phyloP scores from a whole-genome alignment of 2,888 invertebrate genomes.

The Amblyjoppa fuscipennis region DNA sequence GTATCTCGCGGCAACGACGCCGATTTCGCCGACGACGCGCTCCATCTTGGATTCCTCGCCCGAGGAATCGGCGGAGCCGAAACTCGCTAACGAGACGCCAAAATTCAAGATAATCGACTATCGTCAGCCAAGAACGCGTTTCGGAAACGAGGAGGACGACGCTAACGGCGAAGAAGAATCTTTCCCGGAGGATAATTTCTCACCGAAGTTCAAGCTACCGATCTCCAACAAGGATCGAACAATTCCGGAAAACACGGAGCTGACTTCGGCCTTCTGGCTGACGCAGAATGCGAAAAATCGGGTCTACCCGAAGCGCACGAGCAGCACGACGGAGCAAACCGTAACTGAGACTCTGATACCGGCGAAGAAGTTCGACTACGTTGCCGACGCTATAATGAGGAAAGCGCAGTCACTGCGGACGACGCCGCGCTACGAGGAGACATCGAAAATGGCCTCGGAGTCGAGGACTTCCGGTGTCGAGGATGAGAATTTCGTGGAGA shows the following conservation, averaged over 20 bases:
- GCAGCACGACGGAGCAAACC: constrained; percentile 75
- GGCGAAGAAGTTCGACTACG: constrained; percentile 82
- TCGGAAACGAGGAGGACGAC: constrained; percentile 65
- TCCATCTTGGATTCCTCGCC: constrained; percentile 69
- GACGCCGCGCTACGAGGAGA: constrained; percentile 69
- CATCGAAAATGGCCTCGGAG: constrained; percentile 48
- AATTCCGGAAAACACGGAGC: constrained; percentile 42
- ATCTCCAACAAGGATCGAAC: constrained; percentile 59
- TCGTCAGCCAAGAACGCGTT: constrained; percentile 73
- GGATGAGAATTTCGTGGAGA: constrained; percentile 71
- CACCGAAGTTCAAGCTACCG: constrained; percentile 36
- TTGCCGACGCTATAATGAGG: constrained; percentile 80
- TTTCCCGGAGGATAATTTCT: constrained; percentile 28
- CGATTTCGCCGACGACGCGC: constrained; percentile 38
- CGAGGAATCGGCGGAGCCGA: constrained; percentile 69
- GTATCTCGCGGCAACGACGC: constrained; percentile 48
- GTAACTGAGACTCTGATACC: constrained; percentile 82
- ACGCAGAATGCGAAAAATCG: constrained; percentile 71
- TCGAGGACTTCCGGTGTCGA: constrained; percentile 8
- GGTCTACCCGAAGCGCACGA: constrained; percentile 76
- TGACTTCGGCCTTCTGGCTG: constrained; percentile 62
- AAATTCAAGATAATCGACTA: constrained; percentile 64
- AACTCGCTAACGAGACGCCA: constrained; percentile 22
- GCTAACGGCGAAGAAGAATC: constrained; percentile 51
- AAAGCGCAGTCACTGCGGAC: constrained; percentile 79